Evolutionary conservation across 53 echinoderm and acorn worm species (phyloP).

Genomic region (Astropecten irregularis): DNA sequence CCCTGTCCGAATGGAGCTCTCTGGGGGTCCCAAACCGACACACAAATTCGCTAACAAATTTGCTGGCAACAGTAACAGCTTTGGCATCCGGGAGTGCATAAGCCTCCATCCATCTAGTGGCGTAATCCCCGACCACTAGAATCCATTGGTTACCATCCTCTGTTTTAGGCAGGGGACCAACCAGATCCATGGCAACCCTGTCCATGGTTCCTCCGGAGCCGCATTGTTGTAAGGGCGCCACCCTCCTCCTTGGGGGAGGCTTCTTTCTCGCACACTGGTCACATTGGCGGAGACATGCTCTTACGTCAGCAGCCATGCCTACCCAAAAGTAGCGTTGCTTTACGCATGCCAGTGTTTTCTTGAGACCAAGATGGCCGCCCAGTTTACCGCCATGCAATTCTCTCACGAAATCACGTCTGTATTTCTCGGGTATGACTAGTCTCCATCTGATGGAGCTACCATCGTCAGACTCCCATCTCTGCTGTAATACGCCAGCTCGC

Average conservation of each 20-base stretch:
- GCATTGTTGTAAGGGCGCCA: too few relatives aligned
- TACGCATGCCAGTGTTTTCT: conserved; percentile 30
- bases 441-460: too few relatives aligned
- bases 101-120: conserved; percentile 24
- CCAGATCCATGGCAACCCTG: conserved; percentile 22
- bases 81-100: conserved; percentile 9
- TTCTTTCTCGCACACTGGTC: background rate
- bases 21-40: conserved; percentile 12
- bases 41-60: conserved; percentile 5
- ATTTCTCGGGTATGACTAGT: conserved; percentile 12
- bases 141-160: conserved; percentile 26
- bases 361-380: conserved; percentile 16
- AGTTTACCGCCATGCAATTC: conserved; percentile 51
- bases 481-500: conserved; percentile 23
- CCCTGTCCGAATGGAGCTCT: conserved; percentile 19
- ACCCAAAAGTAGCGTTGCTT: conserved; percentile 32
- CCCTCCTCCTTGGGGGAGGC: background rate
- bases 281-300: too few relatives aligned
- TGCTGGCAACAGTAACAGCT: conserved; percentile 18
- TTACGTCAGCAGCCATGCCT: too few relatives aligned
- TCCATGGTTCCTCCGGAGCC: too few relatives aligned
- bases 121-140: conserved; percentile 12
- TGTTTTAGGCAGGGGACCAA: conserved; percentile 9
- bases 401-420: background rate
- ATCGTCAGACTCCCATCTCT: conserved; percentile 49